Evolutionary conservation across 2,113 vertebrate species (phyloP).

Genomic region (Pituophis catenifer): DNA sequence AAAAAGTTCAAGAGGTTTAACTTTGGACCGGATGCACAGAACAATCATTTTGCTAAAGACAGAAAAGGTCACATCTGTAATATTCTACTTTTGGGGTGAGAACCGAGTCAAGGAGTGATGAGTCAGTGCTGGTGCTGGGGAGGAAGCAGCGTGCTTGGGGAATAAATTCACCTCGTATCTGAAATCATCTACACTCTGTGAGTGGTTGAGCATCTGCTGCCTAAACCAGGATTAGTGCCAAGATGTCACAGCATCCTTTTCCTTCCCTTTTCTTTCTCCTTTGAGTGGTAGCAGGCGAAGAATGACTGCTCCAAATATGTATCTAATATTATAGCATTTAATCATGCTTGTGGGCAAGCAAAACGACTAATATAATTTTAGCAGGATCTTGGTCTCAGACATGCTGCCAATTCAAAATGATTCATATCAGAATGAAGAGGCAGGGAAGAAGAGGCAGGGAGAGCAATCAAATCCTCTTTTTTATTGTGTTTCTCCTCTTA

Average conservation of each 20-base stretch:
- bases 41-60: constrained; percentile 56
- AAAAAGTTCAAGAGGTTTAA: constrained; percentile 45
- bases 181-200: constrained; percentile 64
- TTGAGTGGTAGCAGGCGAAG: constrained; percentile 42
- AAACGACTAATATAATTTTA: constrained; percentile 54
- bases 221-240: constrained; percentile 58
- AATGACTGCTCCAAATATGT: constrained; percentile 34
- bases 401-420: constrained; percentile 64
- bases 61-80: constrained; percentile 62
- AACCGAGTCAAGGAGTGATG: constrained; percentile 51
- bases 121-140: constrained; percentile 51
- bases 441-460: constrained; percentile 36
- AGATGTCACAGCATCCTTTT: constrained; percentile 55
- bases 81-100: constrained; percentile 56
- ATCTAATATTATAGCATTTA: constrained; percentile 64
- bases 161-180: constrained; percentile 53
- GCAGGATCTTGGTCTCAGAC: constrained; percentile 58
- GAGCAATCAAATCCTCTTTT: constrained; percentile 63
- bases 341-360: constrained; percentile 62
- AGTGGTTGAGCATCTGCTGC: constrained; percentile 68
- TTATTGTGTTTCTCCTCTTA: constrained; percentile 62
- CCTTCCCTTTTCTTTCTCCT: constrained; percentile 44
- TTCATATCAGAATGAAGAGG: constrained; percentile 62
- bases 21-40: constrained; percentile 47
- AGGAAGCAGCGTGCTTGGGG: constrained; percentile 52